Percentiles rank a stretch among this genome's conserved stretches.
These are phyloP conservation scores for Cyanoramphus novaezelandiae DNA, from an alignment of 2,113 vertebrate genomes.

Conservation along the genomic window DNA sequence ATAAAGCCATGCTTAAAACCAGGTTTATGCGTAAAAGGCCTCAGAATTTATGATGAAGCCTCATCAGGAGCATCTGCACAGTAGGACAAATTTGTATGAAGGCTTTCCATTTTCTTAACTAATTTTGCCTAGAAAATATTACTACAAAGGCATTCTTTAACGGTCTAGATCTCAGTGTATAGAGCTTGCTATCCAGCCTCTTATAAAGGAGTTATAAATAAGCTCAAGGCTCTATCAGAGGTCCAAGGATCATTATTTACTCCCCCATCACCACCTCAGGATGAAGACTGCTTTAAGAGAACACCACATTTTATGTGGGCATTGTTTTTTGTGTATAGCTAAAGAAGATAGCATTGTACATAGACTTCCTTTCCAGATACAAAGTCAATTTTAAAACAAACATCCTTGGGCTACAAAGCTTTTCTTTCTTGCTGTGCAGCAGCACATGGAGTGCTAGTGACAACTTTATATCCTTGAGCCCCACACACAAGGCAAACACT, in stretches of 20 bases:
- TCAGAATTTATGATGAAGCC: background rate
- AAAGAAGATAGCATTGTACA: constrained; percentile 57
- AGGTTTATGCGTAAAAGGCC: background rate
- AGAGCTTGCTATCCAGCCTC: background rate
- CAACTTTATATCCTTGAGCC: background rate
- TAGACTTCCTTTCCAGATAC: constrained; percentile 62
- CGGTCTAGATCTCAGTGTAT: background rate
- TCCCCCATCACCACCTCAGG: background rate
- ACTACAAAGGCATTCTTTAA: background rate
- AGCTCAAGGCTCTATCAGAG: background rate
- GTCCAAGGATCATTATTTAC: background rate
- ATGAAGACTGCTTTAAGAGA: background rate
- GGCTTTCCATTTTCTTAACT: background rate
- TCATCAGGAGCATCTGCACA: background rate
- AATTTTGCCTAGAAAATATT: background rate
- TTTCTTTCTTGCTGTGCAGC: background rate
- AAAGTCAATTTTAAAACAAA: constrained; percentile 64
- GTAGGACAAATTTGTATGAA: background rate
- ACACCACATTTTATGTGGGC: background rate
- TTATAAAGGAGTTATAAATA: background rate
- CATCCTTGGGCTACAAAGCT: constrained; percentile 43
- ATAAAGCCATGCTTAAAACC: background rate
- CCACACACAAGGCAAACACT: background rate
- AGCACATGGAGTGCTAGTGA: background rate
- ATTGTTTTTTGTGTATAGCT: background rate